Conservation (phyloP, 2,797 vertebrate genomes). For the Sebastes iracundus region DNA sequence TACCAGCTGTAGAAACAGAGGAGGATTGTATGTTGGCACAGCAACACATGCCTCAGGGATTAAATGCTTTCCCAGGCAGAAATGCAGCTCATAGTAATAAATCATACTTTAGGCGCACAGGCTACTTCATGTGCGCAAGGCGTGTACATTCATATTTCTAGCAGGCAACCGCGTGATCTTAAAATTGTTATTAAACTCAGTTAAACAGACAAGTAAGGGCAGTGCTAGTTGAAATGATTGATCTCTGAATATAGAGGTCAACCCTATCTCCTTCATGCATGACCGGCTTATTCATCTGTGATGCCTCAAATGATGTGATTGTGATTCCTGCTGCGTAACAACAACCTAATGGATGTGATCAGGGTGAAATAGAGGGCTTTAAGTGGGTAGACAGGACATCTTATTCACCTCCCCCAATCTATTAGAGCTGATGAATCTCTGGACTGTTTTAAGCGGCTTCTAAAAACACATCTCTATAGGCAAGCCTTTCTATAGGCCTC, state of each 20-base stretch:
- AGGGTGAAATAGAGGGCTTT: not conserved
- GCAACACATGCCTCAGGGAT: not conserved
- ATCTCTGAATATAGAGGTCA: not conserved
- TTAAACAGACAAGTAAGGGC: not conserved
- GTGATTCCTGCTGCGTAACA: not conserved
- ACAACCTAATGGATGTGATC: not conserved
- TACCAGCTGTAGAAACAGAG: not conserved
- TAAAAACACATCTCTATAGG: no score
- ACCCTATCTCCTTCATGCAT: not conserved
- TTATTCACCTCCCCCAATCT: not conserved
- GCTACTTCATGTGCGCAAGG: not conserved
- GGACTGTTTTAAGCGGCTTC: no score
- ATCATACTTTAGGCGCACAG: not conserved
- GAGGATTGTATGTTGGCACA: not conserved
- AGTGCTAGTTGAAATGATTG: not conserved
- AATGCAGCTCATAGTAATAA: not conserved
- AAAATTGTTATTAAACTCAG: not conserved
- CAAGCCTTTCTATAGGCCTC: no score
- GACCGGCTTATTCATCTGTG: not conserved
- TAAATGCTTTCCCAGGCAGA: not conserved
- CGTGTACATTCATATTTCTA: not conserved
- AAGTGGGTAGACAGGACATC: no score
- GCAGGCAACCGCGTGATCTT: accelerated
- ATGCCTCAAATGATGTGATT: not conserved
- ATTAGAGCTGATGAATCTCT: no score